phyloP scores from a whole-genome alignment of 1,140 invertebrate species.

The Hydropsyche tenuis region DNA sequence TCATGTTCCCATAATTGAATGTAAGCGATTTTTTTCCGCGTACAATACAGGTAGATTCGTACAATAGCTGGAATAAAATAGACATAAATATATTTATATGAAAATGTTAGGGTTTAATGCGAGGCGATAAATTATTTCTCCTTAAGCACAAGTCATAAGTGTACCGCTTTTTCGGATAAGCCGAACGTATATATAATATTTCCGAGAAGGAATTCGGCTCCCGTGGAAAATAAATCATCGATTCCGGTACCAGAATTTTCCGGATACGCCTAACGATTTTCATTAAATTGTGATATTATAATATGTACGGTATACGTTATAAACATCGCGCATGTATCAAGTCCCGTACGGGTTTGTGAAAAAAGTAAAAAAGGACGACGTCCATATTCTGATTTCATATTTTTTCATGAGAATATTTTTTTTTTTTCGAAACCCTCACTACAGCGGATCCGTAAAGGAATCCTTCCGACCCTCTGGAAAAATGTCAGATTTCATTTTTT shows the following conservation, averaged over 20 bases:
- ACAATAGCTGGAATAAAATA: not conserved
- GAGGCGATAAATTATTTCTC: constrained; percentile 24
- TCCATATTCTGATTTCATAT: no score
- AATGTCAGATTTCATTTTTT: constrained; percentile 28
- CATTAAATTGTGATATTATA: constrained; percentile 33
- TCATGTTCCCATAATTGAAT: constrained; percentile 5
- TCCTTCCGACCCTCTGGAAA: not conserved
- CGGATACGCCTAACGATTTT: constrained; percentile 34
- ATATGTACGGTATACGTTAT: not conserved
- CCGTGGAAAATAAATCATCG: constrained; percentile 33
- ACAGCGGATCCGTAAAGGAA: not conserved
- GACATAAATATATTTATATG: constrained; percentile 4
- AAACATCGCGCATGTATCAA: not conserved
- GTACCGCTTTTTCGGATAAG: constrained; percentile 31
- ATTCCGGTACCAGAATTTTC: constrained; percentile 25
- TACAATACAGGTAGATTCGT: not conserved
- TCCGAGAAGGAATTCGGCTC: constrained; percentile 20
- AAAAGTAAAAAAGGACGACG: not conserved
- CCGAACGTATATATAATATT: constrained; percentile 12
- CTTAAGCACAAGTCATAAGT: constrained; percentile 32
- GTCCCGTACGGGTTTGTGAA: not conserved
- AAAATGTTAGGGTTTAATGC: constrained; percentile 19
- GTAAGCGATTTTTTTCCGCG: not conserved
- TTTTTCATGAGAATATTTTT: no score
- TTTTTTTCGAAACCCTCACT: no score